Evolutionary conservation across 2,797 vertebrate species (phyloP).

Genomic region (Cirrhinus mrigala): DNA sequence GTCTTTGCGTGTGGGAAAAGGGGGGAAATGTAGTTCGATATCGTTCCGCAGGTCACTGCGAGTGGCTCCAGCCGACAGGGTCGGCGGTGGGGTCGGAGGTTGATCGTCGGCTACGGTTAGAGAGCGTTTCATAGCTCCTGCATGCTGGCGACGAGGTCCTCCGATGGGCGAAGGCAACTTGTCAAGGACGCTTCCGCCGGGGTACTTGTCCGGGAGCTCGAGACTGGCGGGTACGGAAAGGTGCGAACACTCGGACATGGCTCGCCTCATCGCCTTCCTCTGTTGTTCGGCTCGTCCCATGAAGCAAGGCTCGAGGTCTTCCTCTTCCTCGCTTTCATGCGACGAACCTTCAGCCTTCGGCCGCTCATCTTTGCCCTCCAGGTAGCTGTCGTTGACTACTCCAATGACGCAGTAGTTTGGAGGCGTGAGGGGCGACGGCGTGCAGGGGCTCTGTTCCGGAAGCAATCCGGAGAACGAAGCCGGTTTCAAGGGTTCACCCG

Average conservation of each 20-base stretch:
- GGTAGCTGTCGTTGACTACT: constrained; percentile 66
- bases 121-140: constrained; percentile 83
- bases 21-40: constrained; percentile 65
- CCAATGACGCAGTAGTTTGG: constrained; percentile 75
- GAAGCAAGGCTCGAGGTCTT: constrained; percentile 73
- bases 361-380: constrained; percentile 60
- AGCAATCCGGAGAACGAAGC: constrained; percentile 58
- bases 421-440: constrained; percentile 70
- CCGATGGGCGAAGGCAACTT: constrained; percentile 70
- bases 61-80: constrained; percentile 71
- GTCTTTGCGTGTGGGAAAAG: constrained; percentile 64
- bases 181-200: constrained; percentile 73
- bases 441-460: constrained; percentile 61
- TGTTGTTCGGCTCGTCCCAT: constrained; percentile 83
- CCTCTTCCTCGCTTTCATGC: constrained; percentile 73
- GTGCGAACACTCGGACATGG: constrained; percentile 94
- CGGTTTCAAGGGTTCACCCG: constrained; percentile 63
- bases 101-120: constrained; percentile 88
- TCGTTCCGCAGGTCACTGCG: constrained; percentile 70
- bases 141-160: constrained; percentile 70
- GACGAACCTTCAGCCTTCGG: constrained; percentile 52
- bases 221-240: constrained; percentile 88
- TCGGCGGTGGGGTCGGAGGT: constrained; percentile 72
- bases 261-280: constrained; percentile 90
- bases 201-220: constrained; percentile 90